Evolutionary conservation across 1,140 invertebrate genomes (phyloP).

Genomic region (Habropoda laboriosa): DNA sequence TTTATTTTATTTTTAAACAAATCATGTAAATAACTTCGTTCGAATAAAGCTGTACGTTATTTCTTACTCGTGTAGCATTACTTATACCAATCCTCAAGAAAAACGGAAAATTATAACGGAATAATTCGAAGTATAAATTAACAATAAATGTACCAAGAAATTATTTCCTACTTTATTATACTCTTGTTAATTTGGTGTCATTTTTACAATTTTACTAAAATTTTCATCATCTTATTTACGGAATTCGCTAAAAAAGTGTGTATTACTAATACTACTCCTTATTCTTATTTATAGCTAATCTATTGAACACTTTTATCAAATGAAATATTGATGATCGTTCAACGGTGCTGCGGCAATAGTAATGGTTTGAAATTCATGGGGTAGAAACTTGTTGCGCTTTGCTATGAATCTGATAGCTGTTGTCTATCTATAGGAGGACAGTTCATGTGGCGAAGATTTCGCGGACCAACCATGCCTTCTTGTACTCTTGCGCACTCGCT

Average conservation of each 20-base stretch:
- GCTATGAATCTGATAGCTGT: slow-evolving; percentile 45
- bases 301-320: not conserved
- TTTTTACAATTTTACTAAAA: no score
- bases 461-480: slow-evolving; percentile 78
- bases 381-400: not conserved
- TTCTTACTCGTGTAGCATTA: not conserved
- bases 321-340: not conserved
- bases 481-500: slow-evolving; percentile 77
- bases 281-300: no score
- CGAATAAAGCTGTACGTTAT: not conserved
- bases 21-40: slow-evolving; percentile 21
- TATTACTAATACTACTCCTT: no score
- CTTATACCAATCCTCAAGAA: not conserved
- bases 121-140: no score
- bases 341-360: no score
- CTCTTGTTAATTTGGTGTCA: no score
- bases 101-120: not conserved
- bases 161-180: no score
- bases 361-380: no score
- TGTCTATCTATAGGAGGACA: slow-evolving; percentile 75
- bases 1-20: slow-evolving; percentile 15
- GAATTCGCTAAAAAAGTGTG: not conserved
- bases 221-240: no score
- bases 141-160: no score
- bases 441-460: slow-evolving; percentile 77